Evolutionary conservation across 2,888 invertebrate genomes (phyloP), one percentile per base, ranked within the genome.

Genomic region (Phyto melanocephala): DNA sequence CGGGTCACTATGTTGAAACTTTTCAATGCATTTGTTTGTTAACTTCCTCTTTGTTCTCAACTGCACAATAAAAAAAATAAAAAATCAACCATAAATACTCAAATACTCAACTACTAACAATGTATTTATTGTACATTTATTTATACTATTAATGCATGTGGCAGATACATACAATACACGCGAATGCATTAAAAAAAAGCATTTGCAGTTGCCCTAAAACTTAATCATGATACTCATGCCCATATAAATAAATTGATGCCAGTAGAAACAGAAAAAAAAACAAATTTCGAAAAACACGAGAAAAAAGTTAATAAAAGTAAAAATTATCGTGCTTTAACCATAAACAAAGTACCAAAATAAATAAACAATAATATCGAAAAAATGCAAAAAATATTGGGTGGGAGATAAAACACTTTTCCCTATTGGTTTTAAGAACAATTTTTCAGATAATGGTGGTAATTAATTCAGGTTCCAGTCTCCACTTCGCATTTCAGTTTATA

Each of bases 171-270:
- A n/a, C 24, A 60, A 33, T 22, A 28, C 7, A 28, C n/a, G 52
- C 28, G 52, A 22, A 52, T 28, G 13, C 52, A 62, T 50, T 72
- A 37, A n/a, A 67, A 74, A 37, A n/a, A 67, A 74, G 56, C 50
- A 56, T 47, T 79, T 54, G 50, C 33, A 67, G 37, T 60, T 71
- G 71, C 75, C 79, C 75, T 74, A 71, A 75, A 75, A 79, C 70
- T 67, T 79, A 79, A 82, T 82, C 82, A 79, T 82, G 79, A 74
- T 75, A 70, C 42, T 52, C 40, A 52, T 65, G 56, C 37, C 24
- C 56, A 47, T 52, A 75, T 52, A 62, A 47, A 67, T 28, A 58
- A 40, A 54, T 24, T 37, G 42, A 63, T 75, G 28, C 37, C 35
- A 37, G 40, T 15, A n/a, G 33, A 60, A 33, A 60, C 15, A 50